Evolutionary conservation across 2,888 invertebrate species (phyloP), one percentile per base, ranked within the genome.

Genomic region (Pterostichus madidus): DNA sequence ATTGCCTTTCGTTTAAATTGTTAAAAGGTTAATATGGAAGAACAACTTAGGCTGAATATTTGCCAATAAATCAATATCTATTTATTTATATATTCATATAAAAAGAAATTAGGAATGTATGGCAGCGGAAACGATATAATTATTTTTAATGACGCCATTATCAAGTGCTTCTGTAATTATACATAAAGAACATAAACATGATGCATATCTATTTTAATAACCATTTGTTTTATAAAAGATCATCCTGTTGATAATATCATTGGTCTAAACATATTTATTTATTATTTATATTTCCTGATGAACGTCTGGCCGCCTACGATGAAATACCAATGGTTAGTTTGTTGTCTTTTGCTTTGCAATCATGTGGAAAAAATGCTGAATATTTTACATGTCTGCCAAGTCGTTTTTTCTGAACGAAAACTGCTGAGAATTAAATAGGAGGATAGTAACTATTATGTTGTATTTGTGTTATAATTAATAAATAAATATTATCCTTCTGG

Each of bases 311-410:
- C 76, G 35, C 76, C 76, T n/a, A 76, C 76, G n/a, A 11, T 10
- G 31, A 76, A 76, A 76, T 76, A 76, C 76, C 76, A 76, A 52
- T 39, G 44, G 68, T 10, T 32, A 52, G 53, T 76, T 53, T 76
- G 56, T 76, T 76, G 56, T 76, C 53, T 32, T 53, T 56, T 76
- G 11, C 76, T 76, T 76, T 53, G 39, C 13, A 76, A 76, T 35
- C 56, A 76, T 71, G 44, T 44, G 17, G 4, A 17, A 71, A 71
- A 68, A 71, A 44, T 44, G 68, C 31, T 15, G 76, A 44, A 75
- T 75, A 75, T 75, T 75, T 75, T 75, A 52, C n/a, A 2, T 3
- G 31, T 56, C 39, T 76, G 76, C 76, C 76, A 76, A 76, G 39
- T 15, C 35, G 39, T 68, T 68, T 68, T 68, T 68, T 39, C 35